Conservation (phyloP, 2,888 invertebrate genomes). For the Phrixothrix hirtus region DNA sequence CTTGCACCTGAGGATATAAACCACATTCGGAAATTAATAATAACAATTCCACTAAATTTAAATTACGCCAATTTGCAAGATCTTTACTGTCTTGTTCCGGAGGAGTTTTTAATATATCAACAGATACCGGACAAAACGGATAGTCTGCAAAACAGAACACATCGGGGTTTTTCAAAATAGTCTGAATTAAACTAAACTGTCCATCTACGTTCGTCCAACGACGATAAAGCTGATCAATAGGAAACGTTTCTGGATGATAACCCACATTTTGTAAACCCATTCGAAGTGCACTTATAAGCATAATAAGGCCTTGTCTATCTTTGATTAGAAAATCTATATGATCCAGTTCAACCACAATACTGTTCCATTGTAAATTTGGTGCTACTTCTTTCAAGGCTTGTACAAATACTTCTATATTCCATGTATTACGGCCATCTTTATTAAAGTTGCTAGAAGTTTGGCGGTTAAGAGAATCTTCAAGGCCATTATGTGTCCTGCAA, state of each 20-base stretch:
- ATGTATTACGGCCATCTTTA: constrained; percentile 63
- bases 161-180: constrained; percentile 88
- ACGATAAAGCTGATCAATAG: constrained; percentile 86
- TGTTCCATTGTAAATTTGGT: constrained; percentile 88
- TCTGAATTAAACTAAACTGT: constrained; percentile 85
- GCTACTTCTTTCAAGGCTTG: constrained; percentile 89
- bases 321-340: constrained; percentile 87
- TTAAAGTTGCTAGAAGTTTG: constrained; percentile 68
- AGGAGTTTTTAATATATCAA: constrained; percentile 88
- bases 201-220: constrained; percentile 94
- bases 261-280: constrained; percentile 76
- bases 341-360: constrained; percentile 89
- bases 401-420: constrained; percentile 94
- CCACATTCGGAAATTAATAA: constrained; percentile 87
- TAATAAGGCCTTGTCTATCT: constrained; percentile 80
- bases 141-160: constrained; percentile 94
- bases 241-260: constrained; percentile 75
- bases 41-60: constrained; percentile 88
- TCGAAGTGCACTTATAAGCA: constrained; percentile 81
- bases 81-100: constrained; percentile 96
- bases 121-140: constrained; percentile 82
- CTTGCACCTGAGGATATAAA: constrained; percentile 74
- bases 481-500: constrained; percentile 80
- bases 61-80: constrained; percentile 88
- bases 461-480: constrained; percentile 62